Base-by-base conservation (phyloP, 2,797 vertebrate genomes). In the Urocyon cinereoargenteus region DNA sequence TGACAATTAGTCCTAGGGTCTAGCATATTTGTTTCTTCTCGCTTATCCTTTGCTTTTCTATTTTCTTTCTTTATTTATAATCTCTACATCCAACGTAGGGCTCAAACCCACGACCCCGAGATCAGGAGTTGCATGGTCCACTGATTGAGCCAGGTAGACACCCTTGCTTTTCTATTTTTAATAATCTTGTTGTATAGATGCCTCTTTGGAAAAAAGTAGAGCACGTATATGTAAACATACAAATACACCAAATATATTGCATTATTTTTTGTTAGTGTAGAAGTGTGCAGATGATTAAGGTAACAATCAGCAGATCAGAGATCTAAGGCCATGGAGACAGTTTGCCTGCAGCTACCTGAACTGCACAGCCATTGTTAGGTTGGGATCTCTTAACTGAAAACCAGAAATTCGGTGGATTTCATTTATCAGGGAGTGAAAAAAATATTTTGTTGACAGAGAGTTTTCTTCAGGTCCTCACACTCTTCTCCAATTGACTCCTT, bases 91-190 rank as follows among this genome's bases (percentile, higher is more conserved):
- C 66, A 68, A 68, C 4, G 1, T 19, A 68, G n/a, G 66, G n/a
- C 66, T 68, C n/a, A 34, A 68, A 68, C 31, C 19, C n/a, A 34
- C 2, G n/a, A 68, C n/a, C 66, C n/a, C 18, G 19, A 34, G 66
- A 68, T 68, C n/a, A 68, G 28, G n/a, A 34, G 18, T 19, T 68
- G n/a, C 66, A 68, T 34, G n/a, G 16, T 68, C n/a, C n/a, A 68
- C 66, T 3, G 0, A 68, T 5, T 68, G 66, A 14, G n/a, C 18
- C n/a, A 34, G 18, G 8, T 34, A 34, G 66, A 68, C 18, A 34
- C 16, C n/a, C 64, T 61, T 75, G 59, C 24, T 86, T 96, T 95
- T 84, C 31, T 59, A 34, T 89, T 90, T 96, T 91, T 86, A 90
- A 78, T 86, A 70, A 73, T 51, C n/a, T 93, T 55, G 72, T 72